Percentiles rank a stretch among this genome's conserved stretches.
Conservation (phyloP, 2,888 invertebrate genomes). For the Agriopis marginaria region DNA sequence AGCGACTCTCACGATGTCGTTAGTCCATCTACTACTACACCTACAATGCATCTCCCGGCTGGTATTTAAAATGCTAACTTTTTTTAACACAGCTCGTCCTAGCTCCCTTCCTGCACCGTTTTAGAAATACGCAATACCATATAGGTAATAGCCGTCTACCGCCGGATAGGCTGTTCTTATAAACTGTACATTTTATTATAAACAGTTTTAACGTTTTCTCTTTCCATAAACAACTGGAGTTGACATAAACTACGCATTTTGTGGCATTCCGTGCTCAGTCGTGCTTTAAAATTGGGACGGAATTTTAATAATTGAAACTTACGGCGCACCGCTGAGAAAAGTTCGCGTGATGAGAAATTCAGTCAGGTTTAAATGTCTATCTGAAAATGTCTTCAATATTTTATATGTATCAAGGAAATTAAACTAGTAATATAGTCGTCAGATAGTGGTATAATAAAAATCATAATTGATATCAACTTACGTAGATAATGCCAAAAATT, state of each 20-base stretch:
- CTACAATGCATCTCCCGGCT: too few relatives aligned
- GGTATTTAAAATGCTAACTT: not conserved
- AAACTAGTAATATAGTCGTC: too few relatives aligned
- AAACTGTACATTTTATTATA: slow-evolving; percentile 57
- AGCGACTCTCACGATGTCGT: too few relatives aligned
- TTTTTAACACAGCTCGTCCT: slow-evolving; percentile 8
- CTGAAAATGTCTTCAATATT: not conserved
- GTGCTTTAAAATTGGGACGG: slow-evolving; percentile 25
- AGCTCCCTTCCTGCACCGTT: slow-evolving; percentile 48
- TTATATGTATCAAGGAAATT: not conserved
- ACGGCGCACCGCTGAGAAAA: slow-evolving; percentile 3
- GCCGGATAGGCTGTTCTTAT: slow-evolving; percentile 49
- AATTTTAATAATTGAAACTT: slow-evolving; percentile 27
- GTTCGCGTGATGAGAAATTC: slow-evolving; percentile 21
- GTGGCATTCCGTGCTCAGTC: slow-evolving; percentile 29
- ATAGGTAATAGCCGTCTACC: slow-evolving; percentile 58
- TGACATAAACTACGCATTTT: slow-evolving; percentile 48
- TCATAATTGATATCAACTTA: too few relatives aligned
- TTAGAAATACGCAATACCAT: slow-evolving; percentile 65
- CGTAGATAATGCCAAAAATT: too few relatives aligned
- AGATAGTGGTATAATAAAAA: too few relatives aligned
- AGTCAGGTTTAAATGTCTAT: not conserved
- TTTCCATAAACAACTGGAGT: slow-evolving; percentile 50
- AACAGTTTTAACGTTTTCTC: slow-evolving; percentile 46
- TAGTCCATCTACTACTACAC: too few relatives aligned